Evolutionary conservation across 2,113 vertebrate species (phyloP), one percentile per base, ranked within the genome.

Genomic region (Seriola rivoliana): DNA sequence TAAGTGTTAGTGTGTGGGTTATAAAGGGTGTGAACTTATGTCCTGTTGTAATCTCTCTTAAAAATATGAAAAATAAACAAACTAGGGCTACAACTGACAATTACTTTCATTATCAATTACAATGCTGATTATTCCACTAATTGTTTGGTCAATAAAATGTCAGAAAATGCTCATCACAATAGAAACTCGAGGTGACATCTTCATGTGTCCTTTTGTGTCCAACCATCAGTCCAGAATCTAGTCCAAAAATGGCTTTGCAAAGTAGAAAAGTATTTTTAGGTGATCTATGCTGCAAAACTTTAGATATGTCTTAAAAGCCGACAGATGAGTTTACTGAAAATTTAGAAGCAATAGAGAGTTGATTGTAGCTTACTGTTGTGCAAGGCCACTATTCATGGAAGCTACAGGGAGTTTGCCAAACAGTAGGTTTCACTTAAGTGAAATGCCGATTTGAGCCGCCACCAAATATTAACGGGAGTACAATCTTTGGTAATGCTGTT

Each of bases 391-490:
- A 38, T 59, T 73, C 42, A 63, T 17, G 11, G 34, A 66, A 21
- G 46, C 29, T 38, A 23, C 48, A 36, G 13, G 50, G 50, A 63
- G 34, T 68, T 63, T 57, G 62, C 36, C 38, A 50, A 73, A 68
- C 44, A 48, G n/a, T n/a, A 9, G 50, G 54, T 54, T 54, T 78
- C 8, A 52, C 16, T 5, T 23, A 38, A 42, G 71, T 46, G 23
- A 64, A 68, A 72, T 50, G 48, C 8, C 12, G 1, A 32, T 73
- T 19, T 64, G 9, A 67, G 38, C 34, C 57, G 16, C 21, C 70
- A 36, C 38, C 58, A 75, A 70, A 60, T 32, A 44, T 67, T 52
- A 59, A 65, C 23, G 36, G 0, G 38, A 82, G 46, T 36, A 36
- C 42, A 78, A 48, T 52, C 44, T 63, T 59, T 25, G 9, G 10